These are phyloP conservation scores for Coregonus sp. DNA, from an alignment of 2,797 vertebrate species.

Conservation along the genomic window DNA sequence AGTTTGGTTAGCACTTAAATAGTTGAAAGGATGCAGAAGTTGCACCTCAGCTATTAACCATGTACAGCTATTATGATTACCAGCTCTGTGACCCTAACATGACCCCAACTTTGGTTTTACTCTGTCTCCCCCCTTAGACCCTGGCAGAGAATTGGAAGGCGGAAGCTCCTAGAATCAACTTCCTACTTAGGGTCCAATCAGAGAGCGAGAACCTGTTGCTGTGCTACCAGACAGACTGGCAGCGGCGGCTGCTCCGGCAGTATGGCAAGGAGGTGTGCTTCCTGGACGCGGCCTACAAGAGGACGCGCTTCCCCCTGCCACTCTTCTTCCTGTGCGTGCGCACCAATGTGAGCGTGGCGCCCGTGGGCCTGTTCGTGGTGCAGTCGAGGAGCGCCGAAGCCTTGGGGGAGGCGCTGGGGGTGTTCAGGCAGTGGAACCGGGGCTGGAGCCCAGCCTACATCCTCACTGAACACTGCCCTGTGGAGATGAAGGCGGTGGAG, in stretches of 20 bases:
- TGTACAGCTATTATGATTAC: background rate
- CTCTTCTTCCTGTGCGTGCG: slow-evolving; percentile 14
- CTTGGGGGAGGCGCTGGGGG: slow-evolving; percentile 6
- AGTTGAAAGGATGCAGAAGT: too few species aligned
- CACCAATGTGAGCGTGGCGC: slow-evolving; percentile 3
- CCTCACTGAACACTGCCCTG: slow-evolving; percentile 7
- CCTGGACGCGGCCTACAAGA: slow-evolving; percentile 19
- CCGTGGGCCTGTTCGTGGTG: slow-evolving; percentile 15
- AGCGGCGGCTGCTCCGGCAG: slow-evolving; percentile 15
- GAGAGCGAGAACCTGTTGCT: slow-evolving; percentile 12
- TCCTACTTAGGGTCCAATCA: slow-evolving; percentile 6
- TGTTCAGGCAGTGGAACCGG: slow-evolving; percentile 21
- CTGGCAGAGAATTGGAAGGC: slow-evolving; percentile 1
- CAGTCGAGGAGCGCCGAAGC: slow-evolving; percentile 4
- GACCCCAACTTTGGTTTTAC: background rate
- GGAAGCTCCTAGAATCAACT: slow-evolving; percentile 11
- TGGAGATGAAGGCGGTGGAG: slow-evolving; percentile 13
- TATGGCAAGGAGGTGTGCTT: slow-evolving; percentile 23
- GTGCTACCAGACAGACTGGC: slow-evolving; percentile 32
- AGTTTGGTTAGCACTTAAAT: too few species aligned
- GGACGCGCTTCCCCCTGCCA: slow-evolving; percentile 16
- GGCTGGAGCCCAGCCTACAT: background rate
- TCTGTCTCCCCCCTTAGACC: background rate
- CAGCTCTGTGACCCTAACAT: background rate
- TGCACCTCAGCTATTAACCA: background rate